These are phyloP conservation scores for Diachrysia chrysitis DNA, from an alignment of 2,888 invertebrate genomes.

Conservation along the genomic window DNA sequence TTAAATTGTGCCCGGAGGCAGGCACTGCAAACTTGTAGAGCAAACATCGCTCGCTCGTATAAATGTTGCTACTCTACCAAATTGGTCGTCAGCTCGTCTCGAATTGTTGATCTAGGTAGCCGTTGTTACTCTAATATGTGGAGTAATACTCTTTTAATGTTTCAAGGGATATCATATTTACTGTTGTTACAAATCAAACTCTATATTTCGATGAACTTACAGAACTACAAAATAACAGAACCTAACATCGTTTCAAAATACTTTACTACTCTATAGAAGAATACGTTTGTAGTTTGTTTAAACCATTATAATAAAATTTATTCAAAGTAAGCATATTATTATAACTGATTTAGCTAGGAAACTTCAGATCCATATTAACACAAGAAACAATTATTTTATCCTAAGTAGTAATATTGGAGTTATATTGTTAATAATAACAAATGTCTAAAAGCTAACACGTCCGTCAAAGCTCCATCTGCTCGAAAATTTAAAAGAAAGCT, in stretches of 20 bases:
- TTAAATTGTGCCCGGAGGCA: slow-evolving; percentile 79
- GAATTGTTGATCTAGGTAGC: slow-evolving; percentile 33
- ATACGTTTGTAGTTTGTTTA: too few species aligned
- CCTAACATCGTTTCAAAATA: not conserved
- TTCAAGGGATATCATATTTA: not conserved
- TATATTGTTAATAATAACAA: not conserved
- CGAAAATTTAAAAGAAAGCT: not conserved
- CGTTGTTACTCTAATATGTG: slow-evolving; percentile 25
- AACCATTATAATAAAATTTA: too few species aligned
- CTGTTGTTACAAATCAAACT: not conserved
- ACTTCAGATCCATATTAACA: not conserved
- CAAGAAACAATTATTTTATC: not conserved
- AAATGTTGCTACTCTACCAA: slow-evolving; percentile 66
- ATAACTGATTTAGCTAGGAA: too few species aligned
- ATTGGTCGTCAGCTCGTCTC: slow-evolving; percentile 67
- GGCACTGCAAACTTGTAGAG: slow-evolving; percentile 73
- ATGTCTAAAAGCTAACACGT: not conserved
- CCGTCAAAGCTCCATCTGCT: not conserved
- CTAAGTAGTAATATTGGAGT: not conserved
- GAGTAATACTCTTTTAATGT: slow-evolving; percentile 22
- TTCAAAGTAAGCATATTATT: too few species aligned
- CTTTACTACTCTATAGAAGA: too few species aligned
- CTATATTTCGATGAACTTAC: not conserved
- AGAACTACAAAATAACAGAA: not conserved
- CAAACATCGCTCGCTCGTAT: slow-evolving; percentile 70